Conservation (phyloP, 1,140 invertebrate genomes). For the Manduca sexta region DNA sequence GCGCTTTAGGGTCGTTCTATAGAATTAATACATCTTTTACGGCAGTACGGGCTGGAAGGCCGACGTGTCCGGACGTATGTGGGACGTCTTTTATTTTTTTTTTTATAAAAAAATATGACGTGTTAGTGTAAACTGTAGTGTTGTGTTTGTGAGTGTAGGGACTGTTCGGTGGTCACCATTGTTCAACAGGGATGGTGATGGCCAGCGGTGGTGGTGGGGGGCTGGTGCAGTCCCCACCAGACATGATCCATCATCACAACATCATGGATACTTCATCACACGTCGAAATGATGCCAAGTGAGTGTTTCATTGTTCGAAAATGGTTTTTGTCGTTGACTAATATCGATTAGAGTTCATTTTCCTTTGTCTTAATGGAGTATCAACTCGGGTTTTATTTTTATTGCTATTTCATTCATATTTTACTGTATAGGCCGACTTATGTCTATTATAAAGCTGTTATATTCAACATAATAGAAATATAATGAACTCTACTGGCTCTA, state of each 20-base stretch:
- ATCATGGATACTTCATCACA: constrained; percentile 67
- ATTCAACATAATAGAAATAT: too few species aligned
- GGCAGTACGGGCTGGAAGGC: constrained; percentile 66
- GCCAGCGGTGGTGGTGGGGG: constrained; percentile 64
- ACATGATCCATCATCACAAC: constrained; percentile 67
- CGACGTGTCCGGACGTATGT: constrained; percentile 47
- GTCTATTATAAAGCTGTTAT: too few species aligned
- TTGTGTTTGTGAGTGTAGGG: background rate
- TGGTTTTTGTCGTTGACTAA: too few species aligned
- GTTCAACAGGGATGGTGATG: constrained; percentile 59
- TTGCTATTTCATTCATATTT: too few species aligned
- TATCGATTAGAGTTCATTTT: too few species aligned
- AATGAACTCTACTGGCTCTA: too few species aligned
- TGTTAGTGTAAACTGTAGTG: constrained; percentile 4
- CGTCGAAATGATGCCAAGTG: constrained; percentile 68
- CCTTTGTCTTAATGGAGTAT: too few species aligned
- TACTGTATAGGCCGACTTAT: too few species aligned
- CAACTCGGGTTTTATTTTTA: too few species aligned
- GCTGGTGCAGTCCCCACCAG: constrained; percentile 69
- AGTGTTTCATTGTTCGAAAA: constrained; percentile 16
- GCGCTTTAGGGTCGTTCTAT: constrained; percentile 68
- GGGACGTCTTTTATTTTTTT: constrained; percentile 28
- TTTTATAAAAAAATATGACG: constrained; percentile 39
- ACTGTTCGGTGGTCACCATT: background rate
- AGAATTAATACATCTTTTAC: constrained; percentile 64